Conservation (phyloP, 2,888 invertebrate genomes). For the Phyllotreta cruciferae region DNA sequence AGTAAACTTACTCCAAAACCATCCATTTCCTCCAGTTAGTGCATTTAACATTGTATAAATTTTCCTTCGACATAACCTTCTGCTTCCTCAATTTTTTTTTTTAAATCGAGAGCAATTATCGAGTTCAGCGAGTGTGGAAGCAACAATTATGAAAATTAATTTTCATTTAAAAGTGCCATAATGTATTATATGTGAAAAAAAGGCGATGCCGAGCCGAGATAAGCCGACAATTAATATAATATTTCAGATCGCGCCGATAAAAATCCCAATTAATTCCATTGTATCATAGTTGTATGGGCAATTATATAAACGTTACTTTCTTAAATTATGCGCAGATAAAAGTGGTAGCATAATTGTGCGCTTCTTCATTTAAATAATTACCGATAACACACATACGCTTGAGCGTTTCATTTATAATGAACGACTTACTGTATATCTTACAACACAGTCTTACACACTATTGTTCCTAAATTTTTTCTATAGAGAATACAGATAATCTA, state of each 20-base stretch:
- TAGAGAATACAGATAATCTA: neutral
- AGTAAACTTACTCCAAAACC: too few relatives aligned
- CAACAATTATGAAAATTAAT: conserved; percentile 39
- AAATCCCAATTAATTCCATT: conserved; percentile 40
- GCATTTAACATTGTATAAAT: conserved; percentile 9
- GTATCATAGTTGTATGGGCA: conserved; percentile 39
- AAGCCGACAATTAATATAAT: conserved; percentile 40
- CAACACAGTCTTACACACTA: neutral
- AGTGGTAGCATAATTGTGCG: conserved; percentile 46
- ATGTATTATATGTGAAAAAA: conserved; percentile 36
- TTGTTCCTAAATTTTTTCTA: conserved; percentile 6
- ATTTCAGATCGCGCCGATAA: conserved; percentile 39
- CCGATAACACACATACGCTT: conserved; percentile 15
- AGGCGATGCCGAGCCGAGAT: conserved; percentile 35
- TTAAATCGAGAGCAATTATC: conserved; percentile 27
- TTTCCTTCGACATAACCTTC: conserved; percentile 24
- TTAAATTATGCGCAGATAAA: conserved; percentile 47
- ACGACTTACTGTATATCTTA: conserved; percentile 14
- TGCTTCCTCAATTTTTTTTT: conserved; percentile 21
- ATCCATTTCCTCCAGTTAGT: neutral
- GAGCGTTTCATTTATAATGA: conserved; percentile 13
- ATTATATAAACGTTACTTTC: conserved; percentile 44
- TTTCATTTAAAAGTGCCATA: conserved; percentile 36
- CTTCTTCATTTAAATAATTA: conserved; percentile 48
- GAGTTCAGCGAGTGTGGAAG: conserved; percentile 30